Percentiles rank a stretch among this genome's conserved stretches.
Evolutionary conservation across 2,113 vertebrate species (phyloP).

Genomic region (Coptodon rendalli): DNA sequence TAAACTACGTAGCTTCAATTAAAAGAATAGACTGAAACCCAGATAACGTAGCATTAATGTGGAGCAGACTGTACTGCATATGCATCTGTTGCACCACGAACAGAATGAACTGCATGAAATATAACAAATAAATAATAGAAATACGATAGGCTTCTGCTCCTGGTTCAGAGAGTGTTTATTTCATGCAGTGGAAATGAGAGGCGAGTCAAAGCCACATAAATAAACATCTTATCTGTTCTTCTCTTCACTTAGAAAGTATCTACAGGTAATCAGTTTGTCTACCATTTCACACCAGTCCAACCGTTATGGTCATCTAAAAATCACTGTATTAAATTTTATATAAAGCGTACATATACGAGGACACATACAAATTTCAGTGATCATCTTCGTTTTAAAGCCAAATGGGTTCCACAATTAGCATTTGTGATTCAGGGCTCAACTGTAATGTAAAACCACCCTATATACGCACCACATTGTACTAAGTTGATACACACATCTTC

Average conservation of each 20-base stretch:
- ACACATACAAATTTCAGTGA: background rate
- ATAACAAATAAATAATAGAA: background rate
- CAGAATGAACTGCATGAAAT: background rate
- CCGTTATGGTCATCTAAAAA: rapidly evolving
- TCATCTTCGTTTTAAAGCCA: background rate
- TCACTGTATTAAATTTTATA: background rate
- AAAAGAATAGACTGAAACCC: background rate
- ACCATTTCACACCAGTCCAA: background rate
- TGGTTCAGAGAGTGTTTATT: background rate
- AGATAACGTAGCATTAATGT: rapidly evolving
- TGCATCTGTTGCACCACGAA: background rate
- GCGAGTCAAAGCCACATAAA: slow-evolving; percentile 11
- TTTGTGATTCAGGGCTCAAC: background rate
- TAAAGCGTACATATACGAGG: background rate
- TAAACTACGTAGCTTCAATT: background rate
- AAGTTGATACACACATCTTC: background rate
- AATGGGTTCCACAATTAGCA: background rate
- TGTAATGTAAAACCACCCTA: background rate
- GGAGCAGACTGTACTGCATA: background rate
- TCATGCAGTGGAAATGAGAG: background rate
- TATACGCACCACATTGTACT: background rate
- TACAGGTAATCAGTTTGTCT: background rate
- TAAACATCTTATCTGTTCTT: slow-evolving; percentile 2
- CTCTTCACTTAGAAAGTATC: background rate
- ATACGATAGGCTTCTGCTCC: background rate